Percentiles rank a stretch among this genome's conserved stretches.
Evolutionary conservation across 2,113 vertebrate species (phyloP).

Genomic region (Excalfactoria chinensis): DNA sequence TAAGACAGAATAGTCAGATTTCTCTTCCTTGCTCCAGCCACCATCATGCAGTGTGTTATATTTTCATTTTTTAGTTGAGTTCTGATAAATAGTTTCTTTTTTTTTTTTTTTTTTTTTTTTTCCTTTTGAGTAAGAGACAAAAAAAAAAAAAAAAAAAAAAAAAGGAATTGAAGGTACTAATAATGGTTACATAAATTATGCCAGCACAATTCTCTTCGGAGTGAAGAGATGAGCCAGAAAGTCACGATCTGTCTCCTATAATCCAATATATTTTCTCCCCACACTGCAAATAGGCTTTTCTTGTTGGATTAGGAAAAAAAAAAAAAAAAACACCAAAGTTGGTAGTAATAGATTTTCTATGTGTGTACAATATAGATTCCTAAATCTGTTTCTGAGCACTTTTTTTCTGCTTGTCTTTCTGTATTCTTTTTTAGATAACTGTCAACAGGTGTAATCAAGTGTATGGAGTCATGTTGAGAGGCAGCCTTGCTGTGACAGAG

Average conservation of each 20-base stretch:
- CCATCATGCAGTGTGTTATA: not conserved
- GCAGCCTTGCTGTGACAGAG: conserved; percentile 51
- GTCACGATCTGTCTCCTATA: not conserved
- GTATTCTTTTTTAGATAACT: not conserved
- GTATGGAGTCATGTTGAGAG: conserved; percentile 15
- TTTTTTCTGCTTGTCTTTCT: not conserved
- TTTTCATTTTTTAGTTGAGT: not conserved
- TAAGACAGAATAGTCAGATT: not conserved
- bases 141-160: not conserved
- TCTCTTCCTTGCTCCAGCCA: not conserved
- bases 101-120: not conserved
- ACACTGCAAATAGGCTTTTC: not conserved
- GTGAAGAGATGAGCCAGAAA: not conserved
- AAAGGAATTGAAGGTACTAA: not conserved
- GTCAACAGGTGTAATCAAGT: conserved; percentile 52
- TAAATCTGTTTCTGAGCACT: not conserved
- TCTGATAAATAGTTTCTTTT: not conserved
- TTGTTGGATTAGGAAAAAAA: not conserved
- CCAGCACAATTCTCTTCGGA: not conserved
- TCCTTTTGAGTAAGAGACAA: not conserved
- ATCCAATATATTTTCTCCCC: not conserved
- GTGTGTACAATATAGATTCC: not conserved
- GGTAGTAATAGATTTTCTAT: not conserved
- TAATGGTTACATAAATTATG: not conserved
- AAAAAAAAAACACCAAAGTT: not conserved